These are phyloP conservation scores for Mycteria americana DNA, from an alignment of 2,797 vertebrate genomes.

Conservation along the genomic window DNA sequence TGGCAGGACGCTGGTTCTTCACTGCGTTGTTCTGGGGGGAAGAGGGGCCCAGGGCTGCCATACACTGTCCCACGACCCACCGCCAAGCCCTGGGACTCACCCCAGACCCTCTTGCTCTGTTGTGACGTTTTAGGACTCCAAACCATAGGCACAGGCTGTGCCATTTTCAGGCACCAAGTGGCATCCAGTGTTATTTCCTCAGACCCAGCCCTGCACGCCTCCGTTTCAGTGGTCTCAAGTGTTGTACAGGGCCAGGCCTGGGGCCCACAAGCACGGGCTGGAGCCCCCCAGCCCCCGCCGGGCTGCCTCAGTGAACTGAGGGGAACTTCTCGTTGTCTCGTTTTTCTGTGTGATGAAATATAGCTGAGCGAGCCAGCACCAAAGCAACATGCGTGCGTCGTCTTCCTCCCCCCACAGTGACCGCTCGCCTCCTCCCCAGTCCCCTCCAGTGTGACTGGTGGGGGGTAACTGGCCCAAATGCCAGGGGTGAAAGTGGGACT, in stretches of 20 bases:
- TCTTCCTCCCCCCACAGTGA: fast-evolving
- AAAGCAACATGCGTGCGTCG: background rate
- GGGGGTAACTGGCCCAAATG: fast-evolving
- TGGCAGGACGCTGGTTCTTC: background rate
- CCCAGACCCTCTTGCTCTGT: background rate
- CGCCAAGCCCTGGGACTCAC: background rate
- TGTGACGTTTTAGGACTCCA: background rate
- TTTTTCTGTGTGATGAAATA: slow-evolving; percentile 36
- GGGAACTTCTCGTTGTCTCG: background rate
- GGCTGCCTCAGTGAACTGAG: background rate
- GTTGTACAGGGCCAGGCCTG: slow-evolving; percentile 37
- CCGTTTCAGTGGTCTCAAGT: background rate
- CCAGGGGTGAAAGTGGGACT: background rate
- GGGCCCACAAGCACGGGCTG: background rate
- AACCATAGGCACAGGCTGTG: background rate
- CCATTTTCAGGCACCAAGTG: background rate
- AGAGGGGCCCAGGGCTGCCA: background rate
- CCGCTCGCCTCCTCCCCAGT: fast-evolving
- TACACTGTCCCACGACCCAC: fast-evolving
- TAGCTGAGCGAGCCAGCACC: slow-evolving; percentile 7
- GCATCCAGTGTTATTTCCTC: slow-evolving; percentile 1
- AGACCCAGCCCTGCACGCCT: background rate
- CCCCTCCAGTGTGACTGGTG: fast-evolving
- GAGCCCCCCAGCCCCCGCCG: background rate
- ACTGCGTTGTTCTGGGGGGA: background rate